Percentiles rank a stretch among this genome's conserved stretches.
Conservation (phyloP, 1,140 invertebrate species). For the Alviniconcha marisindica region DNA sequence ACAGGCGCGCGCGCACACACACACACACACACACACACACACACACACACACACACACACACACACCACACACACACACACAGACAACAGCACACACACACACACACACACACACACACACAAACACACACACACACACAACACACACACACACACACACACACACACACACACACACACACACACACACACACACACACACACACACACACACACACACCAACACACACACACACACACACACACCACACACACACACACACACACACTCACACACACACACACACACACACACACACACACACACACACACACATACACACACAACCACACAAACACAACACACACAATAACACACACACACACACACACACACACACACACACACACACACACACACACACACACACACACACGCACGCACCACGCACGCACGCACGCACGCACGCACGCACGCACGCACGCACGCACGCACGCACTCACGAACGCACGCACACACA, state of each 20-base stretch:
- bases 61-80: too few relatives aligned
- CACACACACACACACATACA: neutral
- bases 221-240: too few relatives aligned
- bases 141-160: too few relatives aligned
- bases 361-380: neutral
- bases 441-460: too few relatives aligned
- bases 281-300: neutral
- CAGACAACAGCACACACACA: too few relatives aligned
- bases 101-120: too few relatives aligned
- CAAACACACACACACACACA: too few relatives aligned
- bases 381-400: neutral
- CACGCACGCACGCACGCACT: neutral
- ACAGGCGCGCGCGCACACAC: neutral
- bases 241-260: too few relatives aligned
- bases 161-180: too few relatives aligned
- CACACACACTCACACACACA: neutral
- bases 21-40: neutral
- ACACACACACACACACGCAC: neutral
- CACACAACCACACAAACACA: neutral
- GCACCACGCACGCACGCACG: neutral
- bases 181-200: too few relatives aligned
- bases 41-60: too few relatives aligned
- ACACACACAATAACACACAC: neutral
- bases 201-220: too few relatives aligned
- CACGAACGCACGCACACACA: neutral